Evolutionary conservation across 2,888 invertebrate species (phyloP), one percentile per base, ranked within the genome.

Genomic region (Heterodera filipjevi): DNA sequence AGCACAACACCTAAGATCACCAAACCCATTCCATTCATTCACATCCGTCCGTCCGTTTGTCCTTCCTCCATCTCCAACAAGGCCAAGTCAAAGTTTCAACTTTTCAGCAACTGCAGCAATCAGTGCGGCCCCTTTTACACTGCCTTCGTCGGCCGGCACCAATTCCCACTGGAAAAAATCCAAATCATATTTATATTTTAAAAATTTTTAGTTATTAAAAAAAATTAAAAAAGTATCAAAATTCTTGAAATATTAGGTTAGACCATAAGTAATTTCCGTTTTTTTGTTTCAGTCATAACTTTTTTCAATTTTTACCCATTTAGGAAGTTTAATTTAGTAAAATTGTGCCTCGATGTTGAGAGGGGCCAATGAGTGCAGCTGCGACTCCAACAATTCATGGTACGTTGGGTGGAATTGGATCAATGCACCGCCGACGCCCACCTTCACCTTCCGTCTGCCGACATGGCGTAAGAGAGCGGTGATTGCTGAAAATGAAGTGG

Each of bases 381-480:
- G 83, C 33, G 84, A 81, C 71, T 87, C 81, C 39, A 89, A 82
- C 77, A 89, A 80, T 27, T 82, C 82, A 78, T 87, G 86, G 80
- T 88, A 89, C 6, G 87, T 87, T 19, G 89, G 89, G 79, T 89
- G 89, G 83, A 90, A 89, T 80, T 89, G 89, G 66, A 89, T 87
- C 71, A 89, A 83, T 1, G 89, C 89, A 46, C 89, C 89, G 75
- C 89, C 89, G 16, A 89, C 88, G 35, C 89, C 89, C 71, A 89
- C 86, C 80, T 86, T 86, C 68, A 89, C 81, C 22, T 79, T 77
- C n/a, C 68, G 46, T 33, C 82, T 82, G 72, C 84, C 81, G 68
- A 89, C 68, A 74, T 89, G 87, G 59, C 85, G 84, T 46, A 89
- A 83, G 19, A 89, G 84, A 12, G 89, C 89, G 68, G 83, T 80